Conservation (phyloP, 2,797 vertebrate genomes). For the Urosaurus nigricauda region DNA sequence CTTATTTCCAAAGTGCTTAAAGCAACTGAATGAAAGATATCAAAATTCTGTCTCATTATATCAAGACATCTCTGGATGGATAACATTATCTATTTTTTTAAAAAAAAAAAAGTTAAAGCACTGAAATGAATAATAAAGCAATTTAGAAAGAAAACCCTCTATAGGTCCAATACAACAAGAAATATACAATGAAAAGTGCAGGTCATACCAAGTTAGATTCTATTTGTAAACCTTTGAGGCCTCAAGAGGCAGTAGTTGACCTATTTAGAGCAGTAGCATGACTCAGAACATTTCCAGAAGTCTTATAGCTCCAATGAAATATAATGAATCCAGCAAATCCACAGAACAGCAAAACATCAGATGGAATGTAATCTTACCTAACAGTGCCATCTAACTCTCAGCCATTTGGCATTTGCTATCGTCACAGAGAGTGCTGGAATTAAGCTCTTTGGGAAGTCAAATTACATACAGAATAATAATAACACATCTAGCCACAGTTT, state of each 20-base stretch:
- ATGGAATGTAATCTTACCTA: constrained; percentile 41
- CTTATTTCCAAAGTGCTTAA: neutral
- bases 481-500: constrained; percentile 5
- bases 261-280: constrained; percentile 46
- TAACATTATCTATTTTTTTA: neutral
- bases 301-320: constrained; percentile 18
- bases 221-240: constrained; percentile 20
- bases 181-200: neutral
- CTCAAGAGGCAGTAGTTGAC: neutral
- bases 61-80: neutral
- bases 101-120: neutral
- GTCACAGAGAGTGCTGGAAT: constrained; percentile 10
- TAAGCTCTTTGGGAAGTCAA: neutral
- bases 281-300: constrained; percentile 50
- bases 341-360: constrained; percentile 24
- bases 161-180: neutral
- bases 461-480: neutral
- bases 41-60: neutral
- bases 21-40: neutral
- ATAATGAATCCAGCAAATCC: constrained; percentile 55
- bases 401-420: constrained; percentile 36
- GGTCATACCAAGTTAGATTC: constrained; percentile 18
- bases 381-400: constrained; percentile 66
- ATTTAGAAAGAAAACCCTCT: neutral
- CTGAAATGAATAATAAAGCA: neutral